phyloP scores from a whole-genome alignment of 2,888 invertebrate species.

The Pandemis cinnamomeana region DNA sequence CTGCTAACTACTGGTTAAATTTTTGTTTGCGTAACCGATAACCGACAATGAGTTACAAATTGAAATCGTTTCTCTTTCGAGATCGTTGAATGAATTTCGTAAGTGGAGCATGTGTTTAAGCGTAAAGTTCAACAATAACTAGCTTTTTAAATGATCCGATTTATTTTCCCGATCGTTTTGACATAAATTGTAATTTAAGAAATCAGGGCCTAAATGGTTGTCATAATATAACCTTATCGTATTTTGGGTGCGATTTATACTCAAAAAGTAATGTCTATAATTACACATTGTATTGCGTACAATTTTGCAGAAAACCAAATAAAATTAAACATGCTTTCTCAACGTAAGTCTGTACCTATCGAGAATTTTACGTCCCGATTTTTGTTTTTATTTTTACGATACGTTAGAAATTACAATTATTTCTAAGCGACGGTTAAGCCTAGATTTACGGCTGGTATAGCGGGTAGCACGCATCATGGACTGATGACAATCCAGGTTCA shows the following conservation, averaged over 20 bases:
- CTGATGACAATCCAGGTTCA: too few relatives aligned
- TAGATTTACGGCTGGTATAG: too few relatives aligned
- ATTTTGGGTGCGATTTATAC: background rate
- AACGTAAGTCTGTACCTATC: too few relatives aligned
- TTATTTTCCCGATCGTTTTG: constrained; percentile 32
- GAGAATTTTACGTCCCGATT: too few relatives aligned
- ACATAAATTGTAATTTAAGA: constrained; percentile 26
- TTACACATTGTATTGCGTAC: too few relatives aligned
- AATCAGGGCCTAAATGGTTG: constrained; percentile 10
- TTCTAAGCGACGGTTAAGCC: too few relatives aligned
- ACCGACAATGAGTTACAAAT: constrained; percentile 53
- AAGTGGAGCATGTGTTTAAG: constrained; percentile 43
- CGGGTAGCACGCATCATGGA: too few relatives aligned
- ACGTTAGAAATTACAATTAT: too few relatives aligned
- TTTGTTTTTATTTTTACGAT: too few relatives aligned
- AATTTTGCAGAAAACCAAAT: too few relatives aligned
- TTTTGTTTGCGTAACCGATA: constrained; percentile 68
- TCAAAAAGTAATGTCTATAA: too few relatives aligned
- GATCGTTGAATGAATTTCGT: constrained; percentile 49
- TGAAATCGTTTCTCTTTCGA: constrained; percentile 61
- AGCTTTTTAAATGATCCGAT: constrained; percentile 39
- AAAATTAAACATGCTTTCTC: too few relatives aligned
- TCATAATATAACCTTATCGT: background rate
- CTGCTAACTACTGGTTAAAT: constrained; percentile 67
- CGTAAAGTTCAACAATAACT: constrained; percentile 41